phyloP scores from a whole-genome alignment of 2,888 invertebrate genomes.

The Heliothis peltigera region DNA sequence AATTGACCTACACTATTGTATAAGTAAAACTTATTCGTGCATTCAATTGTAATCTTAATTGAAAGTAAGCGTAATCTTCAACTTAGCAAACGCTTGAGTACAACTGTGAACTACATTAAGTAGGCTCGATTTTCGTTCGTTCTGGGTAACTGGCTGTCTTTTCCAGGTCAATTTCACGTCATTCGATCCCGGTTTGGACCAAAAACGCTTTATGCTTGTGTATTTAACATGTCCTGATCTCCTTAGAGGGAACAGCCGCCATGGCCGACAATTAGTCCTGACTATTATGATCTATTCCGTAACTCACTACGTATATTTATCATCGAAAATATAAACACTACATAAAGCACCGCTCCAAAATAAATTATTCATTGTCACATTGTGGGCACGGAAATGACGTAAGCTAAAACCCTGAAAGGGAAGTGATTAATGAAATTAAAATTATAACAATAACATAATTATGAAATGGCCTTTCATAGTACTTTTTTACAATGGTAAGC shows the following conservation, averaged over 20 bases:
- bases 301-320: constrained; percentile 11
- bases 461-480: background rate
- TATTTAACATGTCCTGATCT: too few relatives aligned
- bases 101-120: constrained; percentile 1
- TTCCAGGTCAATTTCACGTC: background rate
- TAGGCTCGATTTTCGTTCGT: background rate
- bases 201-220: too few relatives aligned
- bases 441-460: constrained; percentile 9
- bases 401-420: constrained; percentile 13
- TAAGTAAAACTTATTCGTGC: constrained; percentile 5
- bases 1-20: background rate
- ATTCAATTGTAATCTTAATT: constrained; percentile 19
- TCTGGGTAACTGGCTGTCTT: background rate
- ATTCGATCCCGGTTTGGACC: too few relatives aligned
- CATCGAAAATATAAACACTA: background rate
- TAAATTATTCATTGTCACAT: background rate
- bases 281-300: constrained; percentile 29
- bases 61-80: constrained; percentile 1
- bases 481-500: background rate
- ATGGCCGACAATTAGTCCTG: too few relatives aligned
- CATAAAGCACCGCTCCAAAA: background rate
- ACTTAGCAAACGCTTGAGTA: background rate
- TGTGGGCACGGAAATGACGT: constrained; percentile 3
- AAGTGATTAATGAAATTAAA: constrained; percentile 5
- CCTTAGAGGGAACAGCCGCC: too few relatives aligned